Evolutionary conservation across 2,113 vertebrate species (phyloP), one percentile per base, ranked within the genome.

Genomic region (Apistogramma diplotaenia): DNA sequence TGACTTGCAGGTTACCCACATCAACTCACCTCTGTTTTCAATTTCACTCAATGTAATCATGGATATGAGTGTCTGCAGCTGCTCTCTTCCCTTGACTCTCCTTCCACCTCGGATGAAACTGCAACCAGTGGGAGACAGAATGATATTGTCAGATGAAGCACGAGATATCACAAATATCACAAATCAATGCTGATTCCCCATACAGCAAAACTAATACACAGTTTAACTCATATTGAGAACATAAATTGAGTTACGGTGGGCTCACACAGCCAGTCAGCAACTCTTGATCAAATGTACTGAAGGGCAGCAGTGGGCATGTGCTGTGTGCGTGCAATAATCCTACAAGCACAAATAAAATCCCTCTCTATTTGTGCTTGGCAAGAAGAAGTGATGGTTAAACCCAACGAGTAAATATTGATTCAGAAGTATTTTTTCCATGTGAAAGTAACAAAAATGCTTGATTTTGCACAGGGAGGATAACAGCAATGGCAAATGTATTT

Each of bases 251-350:
- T 84, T 78, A 78, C 0, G 1, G 12, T 1, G 1, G 21, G 21
- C 67, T 60, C 19, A n/a, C 51, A 10, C 65, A 49, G 76, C 49
- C 21, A 60, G 55, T 71, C 71, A 6, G 81, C 61, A 71, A 37
- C 74, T 71, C 58, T 23, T 61, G 61, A 89, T 86, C 51, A 85
- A 83, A 89, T 74, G 73, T 61, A 9, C 35, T 21, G 46, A 74
- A 8, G 54, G 35, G 53, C 53, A 67, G 8, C 76, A 55, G 27
- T 5, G 71, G 27, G 61, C 35, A 9, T 43, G 79, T 62, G 6
- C 27, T 67, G 35, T 37, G 56, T 19, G 33, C 1, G 27, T 57
- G 70, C 4, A 78, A 51, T n/a, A 55, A 65, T 18, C 15, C 43
- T n/a, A 18, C 70, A 37, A 78, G 29, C 35, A 3, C 83, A 54